These are phyloP conservation scores for Habroteleia sp. DNA, from an alignment of 2,888 invertebrate genomes.

Conservation along the genomic window DNA sequence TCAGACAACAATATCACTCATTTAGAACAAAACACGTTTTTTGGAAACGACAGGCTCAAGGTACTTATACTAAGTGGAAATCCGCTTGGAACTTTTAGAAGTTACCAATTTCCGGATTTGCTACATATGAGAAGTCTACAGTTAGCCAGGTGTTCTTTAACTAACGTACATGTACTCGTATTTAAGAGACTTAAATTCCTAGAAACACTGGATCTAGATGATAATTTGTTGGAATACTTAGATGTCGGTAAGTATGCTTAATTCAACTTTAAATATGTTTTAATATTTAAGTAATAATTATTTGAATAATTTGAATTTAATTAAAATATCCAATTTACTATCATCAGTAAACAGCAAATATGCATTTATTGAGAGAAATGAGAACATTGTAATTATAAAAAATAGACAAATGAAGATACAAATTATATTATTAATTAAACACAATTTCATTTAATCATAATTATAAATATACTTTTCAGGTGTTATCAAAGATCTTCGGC, in stretches of 20 bases:
- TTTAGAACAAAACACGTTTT: slow-evolving; percentile 90
- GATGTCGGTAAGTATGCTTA: slow-evolving; percentile 82
- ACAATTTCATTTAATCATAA: too few species aligned
- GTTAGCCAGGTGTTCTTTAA: slow-evolving; percentile 89
- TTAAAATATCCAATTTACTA: too few species aligned
- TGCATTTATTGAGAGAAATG: too few species aligned
- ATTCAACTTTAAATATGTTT: too few species aligned
- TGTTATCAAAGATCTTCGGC: slow-evolving; percentile 82
- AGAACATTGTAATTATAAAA: too few species aligned
- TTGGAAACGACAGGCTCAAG: slow-evolving; percentile 91
- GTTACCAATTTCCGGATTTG: slow-evolving; percentile 90
- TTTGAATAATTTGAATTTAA: too few species aligned
- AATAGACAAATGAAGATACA: too few species aligned
- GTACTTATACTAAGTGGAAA: slow-evolving; percentile 91
- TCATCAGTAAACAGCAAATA: too few species aligned
- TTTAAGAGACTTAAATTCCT: slow-evolving; percentile 88
- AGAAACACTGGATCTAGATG: slow-evolving; percentile 89
- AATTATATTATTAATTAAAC: too few species aligned
- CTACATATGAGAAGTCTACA: slow-evolving; percentile 91
- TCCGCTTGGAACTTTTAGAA: slow-evolving; percentile 87
- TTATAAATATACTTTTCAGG: too few species aligned
- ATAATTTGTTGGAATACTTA: slow-evolving; percentile 88
- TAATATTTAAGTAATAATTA: too few species aligned
- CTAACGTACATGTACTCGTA: slow-evolving; percentile 88
- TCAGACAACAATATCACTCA: slow-evolving; percentile 89